phyloP scores from a whole-genome alignment of 2,888 invertebrate species.

The Sphinx pinastri region DNA sequence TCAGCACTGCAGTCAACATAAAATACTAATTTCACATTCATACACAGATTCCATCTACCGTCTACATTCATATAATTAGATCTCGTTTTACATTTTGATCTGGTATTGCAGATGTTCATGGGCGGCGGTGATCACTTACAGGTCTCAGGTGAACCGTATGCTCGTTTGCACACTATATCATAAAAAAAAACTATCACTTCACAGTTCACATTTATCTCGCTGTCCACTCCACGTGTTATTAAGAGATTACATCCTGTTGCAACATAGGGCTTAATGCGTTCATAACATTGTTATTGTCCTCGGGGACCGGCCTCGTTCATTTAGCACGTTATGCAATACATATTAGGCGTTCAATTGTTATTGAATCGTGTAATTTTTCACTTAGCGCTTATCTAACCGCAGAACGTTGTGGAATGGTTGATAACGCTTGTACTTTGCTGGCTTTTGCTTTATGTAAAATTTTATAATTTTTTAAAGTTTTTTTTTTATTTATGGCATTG shows the following conservation, averaged over 20 bases:
- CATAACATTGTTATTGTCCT: conserved; percentile 43
- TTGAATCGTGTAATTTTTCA: conserved; percentile 40
- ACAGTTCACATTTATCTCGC: not conserved
- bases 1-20: no score
- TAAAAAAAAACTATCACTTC: no score
- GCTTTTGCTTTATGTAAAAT: not conserved
- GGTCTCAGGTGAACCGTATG: no score
- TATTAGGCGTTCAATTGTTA: conserved; percentile 31
- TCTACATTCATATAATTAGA: no score
- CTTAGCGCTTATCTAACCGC: conserved; percentile 39
- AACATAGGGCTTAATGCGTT: conserved; percentile 37
- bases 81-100: no score
- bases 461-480: no score
- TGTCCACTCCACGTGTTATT: conserved; percentile 14
- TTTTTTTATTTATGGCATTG: no score
- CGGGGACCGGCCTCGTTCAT: conserved; percentile 46
- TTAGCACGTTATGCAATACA: conserved; percentile 48
- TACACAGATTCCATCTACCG: no score
- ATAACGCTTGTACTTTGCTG: not conserved
- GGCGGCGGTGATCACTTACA: no score
- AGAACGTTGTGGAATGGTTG: conserved; percentile 1
- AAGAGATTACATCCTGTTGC: conserved; percentile 35
- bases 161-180: no score
- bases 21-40: no score
- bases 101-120: no score